Evolutionary conservation across 2,797 vertebrate species (phyloP).

Genomic region (Manis pentadactyla): DNA sequence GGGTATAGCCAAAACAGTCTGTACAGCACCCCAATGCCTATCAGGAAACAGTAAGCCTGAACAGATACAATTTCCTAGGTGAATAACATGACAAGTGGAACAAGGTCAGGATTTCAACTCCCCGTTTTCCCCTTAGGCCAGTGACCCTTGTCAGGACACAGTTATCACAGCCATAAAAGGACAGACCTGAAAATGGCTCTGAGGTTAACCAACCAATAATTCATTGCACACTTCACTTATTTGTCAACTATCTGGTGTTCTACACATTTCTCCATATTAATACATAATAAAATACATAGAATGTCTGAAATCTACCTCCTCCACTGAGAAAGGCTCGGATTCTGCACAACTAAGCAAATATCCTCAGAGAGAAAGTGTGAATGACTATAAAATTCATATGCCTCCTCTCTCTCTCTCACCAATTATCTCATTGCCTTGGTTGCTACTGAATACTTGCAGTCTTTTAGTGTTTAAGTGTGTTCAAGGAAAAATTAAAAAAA

Average conservation of each 20-base stretch:
- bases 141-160: background rate
- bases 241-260: background rate
- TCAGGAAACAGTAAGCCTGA: background rate
- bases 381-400: background rate
- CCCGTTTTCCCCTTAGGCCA: background rate
- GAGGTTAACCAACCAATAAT: background rate
- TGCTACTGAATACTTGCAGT: background rate
- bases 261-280: background rate
- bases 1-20: background rate
- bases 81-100: background rate
- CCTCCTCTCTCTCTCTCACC: background rate
- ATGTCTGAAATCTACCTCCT: background rate
- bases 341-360: background rate
- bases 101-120: background rate
- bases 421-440: background rate
- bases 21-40: background rate
- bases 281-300: background rate
- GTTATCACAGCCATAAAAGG: background rate
- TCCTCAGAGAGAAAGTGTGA: background rate
- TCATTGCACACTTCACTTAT: background rate
- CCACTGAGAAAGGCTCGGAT: background rate
- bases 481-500: background rate
- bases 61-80: background rate
- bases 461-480: background rate
- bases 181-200: background rate